These are phyloP conservation scores for Harpalus rufipes DNA, from an alignment of 2,888 invertebrate species.

Conservation along the genomic window DNA sequence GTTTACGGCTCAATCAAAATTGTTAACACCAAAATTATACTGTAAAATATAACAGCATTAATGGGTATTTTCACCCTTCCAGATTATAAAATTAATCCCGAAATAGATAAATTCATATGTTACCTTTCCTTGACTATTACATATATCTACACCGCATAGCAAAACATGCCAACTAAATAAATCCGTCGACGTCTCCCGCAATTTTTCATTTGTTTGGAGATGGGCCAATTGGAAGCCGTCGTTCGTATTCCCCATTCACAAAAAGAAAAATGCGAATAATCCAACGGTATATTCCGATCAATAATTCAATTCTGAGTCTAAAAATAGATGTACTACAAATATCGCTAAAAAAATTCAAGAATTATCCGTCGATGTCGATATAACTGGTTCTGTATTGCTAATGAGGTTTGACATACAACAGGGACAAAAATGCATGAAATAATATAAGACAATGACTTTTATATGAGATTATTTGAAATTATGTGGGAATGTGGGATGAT, in stretches of 20 bases:
- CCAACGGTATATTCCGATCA: constrained; percentile 18
- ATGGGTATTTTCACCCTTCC: neutral
- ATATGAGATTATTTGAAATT: neutral
- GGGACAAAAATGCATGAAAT: neutral
- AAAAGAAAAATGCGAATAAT: constrained; percentile 18
- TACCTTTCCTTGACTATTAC: neutral
- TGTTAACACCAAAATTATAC: no score
- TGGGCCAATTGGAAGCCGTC: neutral
- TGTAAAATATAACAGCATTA: neutral
- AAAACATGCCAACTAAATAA: constrained; percentile 10
- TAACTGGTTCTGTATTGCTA: neutral
- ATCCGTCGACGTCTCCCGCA: neutral
- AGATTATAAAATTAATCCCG: neutral
- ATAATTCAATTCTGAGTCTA: constrained; percentile 14
- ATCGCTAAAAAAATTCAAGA: neutral
- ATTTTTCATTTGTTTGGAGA: constrained; percentile 14
- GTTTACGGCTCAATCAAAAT: no score
- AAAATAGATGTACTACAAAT: constrained; percentile 2
- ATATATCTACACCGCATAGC: neutral
- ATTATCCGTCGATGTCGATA: neutral
- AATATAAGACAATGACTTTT: neutral
- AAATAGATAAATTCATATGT: neutral
- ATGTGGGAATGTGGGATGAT: neutral
- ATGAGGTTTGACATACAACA: neutral
- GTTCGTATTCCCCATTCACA: neutral